Evolutionary conservation across 2,888 invertebrate species (phyloP).

Genomic region (Clanis bilineata): DNA sequence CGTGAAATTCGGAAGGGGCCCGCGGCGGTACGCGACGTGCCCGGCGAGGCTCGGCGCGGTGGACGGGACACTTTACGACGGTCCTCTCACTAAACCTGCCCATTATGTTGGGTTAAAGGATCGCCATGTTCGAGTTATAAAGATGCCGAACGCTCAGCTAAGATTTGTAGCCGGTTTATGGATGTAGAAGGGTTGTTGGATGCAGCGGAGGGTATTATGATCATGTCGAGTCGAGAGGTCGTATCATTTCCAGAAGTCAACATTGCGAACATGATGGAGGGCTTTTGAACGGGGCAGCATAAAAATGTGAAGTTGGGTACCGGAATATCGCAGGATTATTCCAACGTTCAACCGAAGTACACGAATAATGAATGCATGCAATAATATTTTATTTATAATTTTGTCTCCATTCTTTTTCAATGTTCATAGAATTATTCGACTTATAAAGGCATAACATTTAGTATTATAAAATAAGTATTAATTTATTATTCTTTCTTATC

Average conservation of each 20-base stretch:
- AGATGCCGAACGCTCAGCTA: constrained; percentile 74
- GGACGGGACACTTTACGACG: constrained; percentile 79
- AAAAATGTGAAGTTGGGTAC: constrained; percentile 55
- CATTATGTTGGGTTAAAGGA: constrained; percentile 81
- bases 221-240: constrained; percentile 76
- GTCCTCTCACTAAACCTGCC: constrained; percentile 78
- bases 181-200: constrained; percentile 78
- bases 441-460: not conserved
- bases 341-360: constrained; percentile 5
- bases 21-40: constrained; percentile 36
- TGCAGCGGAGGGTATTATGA: constrained; percentile 74
- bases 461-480: not conserved
- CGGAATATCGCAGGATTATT: constrained; percentile 13
- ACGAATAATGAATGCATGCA: constrained; percentile 12
- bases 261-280: constrained; percentile 74
- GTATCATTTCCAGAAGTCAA: constrained; percentile 77
- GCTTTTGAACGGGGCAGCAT: constrained; percentile 59
- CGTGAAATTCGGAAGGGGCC: constrained; percentile 79
- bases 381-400: not conserved
- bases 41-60: constrained; percentile 34
- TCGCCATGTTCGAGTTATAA: constrained; percentile 75
- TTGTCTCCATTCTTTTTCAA: too few relatives aligned
- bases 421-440: too few relatives aligned
- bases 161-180: constrained; percentile 79
- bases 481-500: not conserved